Evolutionary conservation across 2,797 vertebrate genomes (phyloP), one percentile per base, ranked within the genome.

Genomic region (Rhinoraja longicauda): DNA sequence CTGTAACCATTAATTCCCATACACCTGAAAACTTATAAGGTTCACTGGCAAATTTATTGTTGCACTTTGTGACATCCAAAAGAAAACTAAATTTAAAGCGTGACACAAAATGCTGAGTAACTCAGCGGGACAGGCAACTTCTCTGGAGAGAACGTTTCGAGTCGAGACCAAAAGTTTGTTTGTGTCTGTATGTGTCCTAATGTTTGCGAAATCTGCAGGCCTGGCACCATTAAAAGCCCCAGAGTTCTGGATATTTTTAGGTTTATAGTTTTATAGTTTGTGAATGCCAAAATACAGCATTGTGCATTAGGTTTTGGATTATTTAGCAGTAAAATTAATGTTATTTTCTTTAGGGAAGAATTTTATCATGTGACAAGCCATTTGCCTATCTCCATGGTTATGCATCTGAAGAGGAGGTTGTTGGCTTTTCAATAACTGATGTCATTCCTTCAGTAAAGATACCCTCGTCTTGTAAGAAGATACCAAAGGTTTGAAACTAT

Each of bases 381-480:
- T 99, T 98, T 95, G 97, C 98, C 21, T 96, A 97, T 94, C 97
- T 99, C 93, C 97, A 97, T 94, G 98, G 98, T 93, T 99, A 97
- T 94, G 93, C 95, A 62, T 94, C 96, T 19, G 29, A 94, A 0
- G 96, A 97, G 92, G 97, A 97, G 72, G 93, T 98, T 95, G 95
- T 95, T 15, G 98, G 98, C 76, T 93, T 96, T 53, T 95, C 93
- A 67, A 93, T 99, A 93, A 95, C 96, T 93, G 96, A 97, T 93
- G 94, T 99, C 93, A 97, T 99, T 95, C 98, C 98, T 67, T 97
- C 97, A 8, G 94, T 99, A 94, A 97, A 97, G 94, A 97, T 99
- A 93, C 98, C 98, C 0, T 93, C 96, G 53, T 95, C 96, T 91
- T 96, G 96, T 93, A 96, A 95, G 94, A 96, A 94, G 12, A 94